Evolutionary conservation across 2,113 vertebrate species (phyloP).

Genomic region (Lophura nycthemera): DNA sequence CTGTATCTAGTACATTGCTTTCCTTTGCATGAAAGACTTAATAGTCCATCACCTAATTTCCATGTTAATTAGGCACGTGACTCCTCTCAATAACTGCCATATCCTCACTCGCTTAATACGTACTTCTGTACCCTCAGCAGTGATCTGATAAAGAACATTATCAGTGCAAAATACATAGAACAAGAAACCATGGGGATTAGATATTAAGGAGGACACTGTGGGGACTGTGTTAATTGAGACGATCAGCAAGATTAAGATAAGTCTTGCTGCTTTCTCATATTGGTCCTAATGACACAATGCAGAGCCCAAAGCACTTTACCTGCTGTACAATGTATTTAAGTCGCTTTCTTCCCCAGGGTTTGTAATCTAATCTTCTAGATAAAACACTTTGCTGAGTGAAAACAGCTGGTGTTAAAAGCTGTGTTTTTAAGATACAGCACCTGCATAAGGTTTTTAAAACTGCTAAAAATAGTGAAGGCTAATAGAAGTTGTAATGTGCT

Average conservation of each 20-base stretch:
- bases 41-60: conserved; percentile 45
- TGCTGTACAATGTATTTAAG: conserved; percentile 50
- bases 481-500: not conserved
- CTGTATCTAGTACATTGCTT: not conserved
- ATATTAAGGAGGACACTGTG: conserved; percentile 28
- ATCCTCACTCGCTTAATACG: not conserved
- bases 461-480: conserved; percentile 6
- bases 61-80: conserved; percentile 34
- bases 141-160: conserved; percentile 47
- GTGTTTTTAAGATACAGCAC: conserved; percentile 10
- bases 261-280: conserved; percentile 37
- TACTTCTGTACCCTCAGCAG: conserved; percentile 26
- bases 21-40: not conserved
- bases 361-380: conserved; percentile 51
- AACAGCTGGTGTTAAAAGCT: conserved; percentile 52
- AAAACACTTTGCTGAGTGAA: conserved; percentile 58
- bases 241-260: conserved; percentile 64
- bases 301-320: conserved; percentile 60
- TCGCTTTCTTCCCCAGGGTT: conserved; percentile 31
- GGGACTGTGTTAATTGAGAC: conserved; percentile 51
- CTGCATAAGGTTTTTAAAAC: conserved; percentile 20
- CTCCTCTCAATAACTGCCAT: conserved; percentile 6
- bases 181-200: conserved; percentile 25
- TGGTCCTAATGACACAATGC: conserved; percentile 46
- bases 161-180: conserved; percentile 37